Evolutionary conservation across 2,888 invertebrate genomes (phyloP).

Genomic region (Eustalomyia histrio): DNA sequence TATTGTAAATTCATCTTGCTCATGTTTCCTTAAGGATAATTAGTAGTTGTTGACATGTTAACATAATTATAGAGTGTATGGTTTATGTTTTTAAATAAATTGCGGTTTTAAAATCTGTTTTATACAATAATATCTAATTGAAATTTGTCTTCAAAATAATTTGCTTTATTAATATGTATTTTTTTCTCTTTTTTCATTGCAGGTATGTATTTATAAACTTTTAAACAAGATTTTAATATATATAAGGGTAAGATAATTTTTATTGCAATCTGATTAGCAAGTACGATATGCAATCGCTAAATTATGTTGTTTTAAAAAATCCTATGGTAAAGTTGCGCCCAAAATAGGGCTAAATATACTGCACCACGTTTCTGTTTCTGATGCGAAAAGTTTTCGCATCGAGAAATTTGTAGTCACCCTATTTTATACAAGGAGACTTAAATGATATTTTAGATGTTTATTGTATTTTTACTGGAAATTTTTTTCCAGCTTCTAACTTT

Average conservation of each 20-base stretch:
- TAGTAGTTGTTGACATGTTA: slow-evolving; percentile 50
- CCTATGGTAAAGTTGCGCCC: no score
- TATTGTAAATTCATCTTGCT: slow-evolving; percentile 9
- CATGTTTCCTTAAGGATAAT: slow-evolving; percentile 45
- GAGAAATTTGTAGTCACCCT: no score
- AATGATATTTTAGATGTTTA: no score
- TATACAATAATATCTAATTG: slow-evolving; percentile 7
- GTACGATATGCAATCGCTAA: no score
- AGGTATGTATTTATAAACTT: slow-evolving; percentile 48
- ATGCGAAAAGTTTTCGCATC: no score
- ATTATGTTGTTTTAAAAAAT: no score
- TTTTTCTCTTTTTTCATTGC: slow-evolving; percentile 35
- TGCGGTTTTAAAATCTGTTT: not conserved
- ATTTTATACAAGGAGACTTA: no score
- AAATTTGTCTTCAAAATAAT: not conserved
- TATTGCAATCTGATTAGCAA: no score
- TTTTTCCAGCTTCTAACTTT: no score
- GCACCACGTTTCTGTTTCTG: no score
- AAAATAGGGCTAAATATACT: no score
- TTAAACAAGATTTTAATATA: not conserved
- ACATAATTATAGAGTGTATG: slow-evolving; percentile 37
- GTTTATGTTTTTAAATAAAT: slow-evolving; percentile 44
- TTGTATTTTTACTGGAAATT: no score
- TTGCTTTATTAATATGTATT: not conserved
- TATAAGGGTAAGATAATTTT: slow-evolving; percentile 9